Conservation (phyloP, 2,113 vertebrate species). For the Galbula dea region DNA sequence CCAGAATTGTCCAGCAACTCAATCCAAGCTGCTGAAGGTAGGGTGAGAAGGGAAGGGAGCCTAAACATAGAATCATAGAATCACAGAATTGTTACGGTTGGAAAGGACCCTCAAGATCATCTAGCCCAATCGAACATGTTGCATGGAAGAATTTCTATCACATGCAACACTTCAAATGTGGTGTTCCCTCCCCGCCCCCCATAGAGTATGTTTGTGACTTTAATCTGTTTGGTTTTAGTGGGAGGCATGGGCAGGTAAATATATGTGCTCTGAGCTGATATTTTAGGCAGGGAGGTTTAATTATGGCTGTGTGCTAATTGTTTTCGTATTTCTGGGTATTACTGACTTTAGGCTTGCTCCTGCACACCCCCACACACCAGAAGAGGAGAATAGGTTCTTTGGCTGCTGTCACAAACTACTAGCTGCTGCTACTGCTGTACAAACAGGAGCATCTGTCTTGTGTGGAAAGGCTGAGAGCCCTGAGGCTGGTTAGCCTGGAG, state of each 20-base stretch:
- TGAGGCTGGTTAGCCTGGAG: too few relatives aligned
- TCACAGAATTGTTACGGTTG: too few relatives aligned
- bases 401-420: not conserved
- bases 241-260: not conserved
- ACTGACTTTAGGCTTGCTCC: not conserved
- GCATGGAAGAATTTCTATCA: not conserved
- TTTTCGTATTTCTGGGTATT: not conserved
- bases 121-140: too few relatives aligned
- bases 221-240: conserved; percentile 39
- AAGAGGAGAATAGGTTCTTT: not conserved
- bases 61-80: too few relatives aligned
- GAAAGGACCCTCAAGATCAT: too few relatives aligned
- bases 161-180: not conserved
- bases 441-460: not conserved
- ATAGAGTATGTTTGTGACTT: not conserved
- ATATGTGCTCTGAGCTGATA: not conserved
- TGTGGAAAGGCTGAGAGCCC: too few relatives aligned
- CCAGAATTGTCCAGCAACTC: not conserved
- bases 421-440: not conserved
- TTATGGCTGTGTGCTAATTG: not conserved
- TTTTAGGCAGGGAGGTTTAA: conserved; percentile 23
- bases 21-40: not conserved
- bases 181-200: not conserved
- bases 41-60: not conserved
- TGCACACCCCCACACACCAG: not conserved